These are phyloP conservation scores for Heliconius ismenius DNA, from an alignment of 2,888 invertebrate species.

Conservation along the genomic window DNA sequence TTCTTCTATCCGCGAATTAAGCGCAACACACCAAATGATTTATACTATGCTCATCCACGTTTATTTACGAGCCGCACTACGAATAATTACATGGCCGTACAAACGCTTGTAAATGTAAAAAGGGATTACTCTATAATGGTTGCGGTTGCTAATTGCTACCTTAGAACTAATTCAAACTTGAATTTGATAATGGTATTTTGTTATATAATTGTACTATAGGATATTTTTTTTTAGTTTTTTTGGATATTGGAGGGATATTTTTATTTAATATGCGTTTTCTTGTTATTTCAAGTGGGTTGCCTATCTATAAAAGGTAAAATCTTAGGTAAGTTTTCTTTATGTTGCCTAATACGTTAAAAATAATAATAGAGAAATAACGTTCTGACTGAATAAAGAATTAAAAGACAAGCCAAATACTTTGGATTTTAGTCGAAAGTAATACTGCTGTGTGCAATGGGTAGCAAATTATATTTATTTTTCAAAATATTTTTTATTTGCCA, in stretches of 20 bases:
- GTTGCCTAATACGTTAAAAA: no score
- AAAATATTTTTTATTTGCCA: no score
- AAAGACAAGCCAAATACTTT: no score
- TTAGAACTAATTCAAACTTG: constrained; percentile 17
- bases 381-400: no score
- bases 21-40: constrained; percentile 72
- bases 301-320: no score
- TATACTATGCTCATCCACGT: constrained; percentile 77
- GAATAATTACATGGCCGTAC: constrained; percentile 76
- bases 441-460: no score
- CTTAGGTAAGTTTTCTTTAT: no score
- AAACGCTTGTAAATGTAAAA: constrained; percentile 76
- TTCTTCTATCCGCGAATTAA: constrained; percentile 79
- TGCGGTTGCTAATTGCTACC: constrained; percentile 60
- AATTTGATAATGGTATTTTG: background rate
- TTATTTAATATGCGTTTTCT: background rate
- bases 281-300: background rate
- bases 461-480: no score
- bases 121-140: constrained; percentile 60
- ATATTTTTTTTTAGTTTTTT: background rate
- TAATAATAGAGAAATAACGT: no score
- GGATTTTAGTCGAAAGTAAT: no score
- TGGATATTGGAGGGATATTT: background rate
- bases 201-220: background rate
- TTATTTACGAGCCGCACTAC: constrained; percentile 76